Evolutionary conservation across 1,140 invertebrate species (phyloP), one percentile per base, ranked within the genome.

Genomic region (Calliphora vicina): DNA sequence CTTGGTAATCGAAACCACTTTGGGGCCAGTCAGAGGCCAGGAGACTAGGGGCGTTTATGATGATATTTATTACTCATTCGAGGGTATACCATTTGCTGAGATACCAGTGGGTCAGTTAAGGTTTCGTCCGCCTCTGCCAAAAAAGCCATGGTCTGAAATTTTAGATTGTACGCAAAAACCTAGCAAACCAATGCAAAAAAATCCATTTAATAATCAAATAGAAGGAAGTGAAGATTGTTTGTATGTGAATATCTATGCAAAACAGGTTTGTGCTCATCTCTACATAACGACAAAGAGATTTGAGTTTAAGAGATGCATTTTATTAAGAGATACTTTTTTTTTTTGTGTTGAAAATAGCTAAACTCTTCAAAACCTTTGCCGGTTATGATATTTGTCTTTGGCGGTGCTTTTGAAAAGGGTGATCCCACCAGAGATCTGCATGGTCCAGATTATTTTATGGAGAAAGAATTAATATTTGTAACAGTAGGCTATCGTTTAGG

Each of bases 1-100:
- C 10, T 45, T 78, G 15, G 17, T 78, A 17, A 35, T 78, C 2
- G 0, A 45, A 1, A 82, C 81, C 20, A 42, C 35, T 9, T 82
- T 71, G 27, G 81, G 81, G 10, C 81, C 81, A 6, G 20, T 82
- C 1, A 35, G n/a, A 8, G 81, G 81, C 9, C 61, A 25, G 1
- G 12, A 72, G 20, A 35, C 35, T 8, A n/a, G 9, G 17, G 35
- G 35, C 67, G 35, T 78, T n/a, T 83, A 80, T 13, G 86, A 86
- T 20, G 83, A 86, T 35, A 29, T 84, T 20, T 92, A 89, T 84
- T 84, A 88, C 81, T 89, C 87, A 67, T 92, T 91, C 81, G 85
- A 91, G 85, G 91, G 93, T 15, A 94, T 95, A 84, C 94, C 95
- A 0, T 95, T 92, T 87, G 94, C 93, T 0, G 91, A 93, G 82